Conservation (phyloP, 2,888 invertebrate genomes). For the Chrysomela aeneicollis region DNA sequence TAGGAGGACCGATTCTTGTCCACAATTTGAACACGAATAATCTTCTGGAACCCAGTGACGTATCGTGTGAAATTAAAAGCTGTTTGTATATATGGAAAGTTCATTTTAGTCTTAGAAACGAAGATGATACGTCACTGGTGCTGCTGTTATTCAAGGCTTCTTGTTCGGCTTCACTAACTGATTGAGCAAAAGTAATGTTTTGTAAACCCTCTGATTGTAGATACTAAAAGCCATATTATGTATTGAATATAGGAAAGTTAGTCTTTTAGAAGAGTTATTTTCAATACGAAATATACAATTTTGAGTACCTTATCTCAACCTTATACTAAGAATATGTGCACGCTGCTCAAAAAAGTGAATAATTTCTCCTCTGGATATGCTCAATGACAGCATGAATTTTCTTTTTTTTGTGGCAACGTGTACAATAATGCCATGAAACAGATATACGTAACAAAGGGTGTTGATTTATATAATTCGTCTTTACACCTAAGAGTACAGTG, state of each 20-base stretch:
- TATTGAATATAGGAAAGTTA: constrained; percentile 45
- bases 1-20: constrained; percentile 35
- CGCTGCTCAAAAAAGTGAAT: constrained; percentile 8
- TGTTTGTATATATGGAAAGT: constrained; percentile 57
- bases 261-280: constrained; percentile 53
- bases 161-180: constrained; percentile 37
- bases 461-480: constrained; percentile 49
- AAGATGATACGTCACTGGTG: constrained; percentile 31
- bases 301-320: constrained; percentile 47
- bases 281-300: constrained; percentile 52
- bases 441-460: constrained; percentile 49
- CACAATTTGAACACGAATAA: constrained; percentile 19
- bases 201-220: constrained; percentile 55
- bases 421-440: constrained; percentile 34
- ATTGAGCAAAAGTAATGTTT: constrained; percentile 27
- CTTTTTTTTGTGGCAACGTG: constrained; percentile 17
- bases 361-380: constrained; percentile 12
- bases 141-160: constrained; percentile 33
- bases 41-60: constrained; percentile 33
- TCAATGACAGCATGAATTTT: constrained; percentile 10
- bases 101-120: constrained; percentile 44
- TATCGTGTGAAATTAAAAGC: constrained; percentile 32
- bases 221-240: constrained; percentile 41
- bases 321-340: constrained; percentile 38
- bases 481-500: constrained; percentile 51